Base-by-base conservation (phyloP, 2,113 vertebrate genomes). In the Triplophysa siluroides region DNA sequence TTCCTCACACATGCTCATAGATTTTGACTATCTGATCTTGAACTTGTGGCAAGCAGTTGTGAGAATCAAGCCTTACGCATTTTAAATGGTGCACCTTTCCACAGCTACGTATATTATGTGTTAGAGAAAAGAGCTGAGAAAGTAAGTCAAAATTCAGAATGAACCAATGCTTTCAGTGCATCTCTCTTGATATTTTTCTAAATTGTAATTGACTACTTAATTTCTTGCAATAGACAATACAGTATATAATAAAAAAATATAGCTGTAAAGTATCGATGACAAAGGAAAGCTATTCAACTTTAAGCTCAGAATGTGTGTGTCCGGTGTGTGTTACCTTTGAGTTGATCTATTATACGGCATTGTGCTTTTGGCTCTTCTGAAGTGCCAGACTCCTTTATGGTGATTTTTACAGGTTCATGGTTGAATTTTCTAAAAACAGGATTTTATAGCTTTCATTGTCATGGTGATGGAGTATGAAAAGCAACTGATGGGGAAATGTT, bases 21-120 rank as follows among this genome's bases (percentile, higher is more conserved):
- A 38, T 61, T 71, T 76, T 69, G 58, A 50, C 70, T 41, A 38
- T 33, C 56, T 64, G 21, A 62, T 70, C 45, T 56, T 45, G 62
- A 50, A 69, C 70, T 74, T 60, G 50, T 10, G 54, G 72, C 50
- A 60, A 54, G 52, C 1, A 43, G 62, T 61, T 45, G 2, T 2
- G 24, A 52, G 50, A 29, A 75, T 85, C 83, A 76, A 62, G 78
- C 75, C 16, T 54, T 45, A 52, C 38, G 47, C 43, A 75, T 83
- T 70, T 58, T 58, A 64, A 66, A 69, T 62, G 67, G 52, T 45
- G 65, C 58, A 33, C 56, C 60, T 41, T 78, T 33, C 47, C 26
- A 56, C 58, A 75, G 7, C 21, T 62, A 63, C 16, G 63, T 2
- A 3, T 45, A 47, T 16, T 23, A 62, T 29, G 58, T 29, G 61